Base-by-base conservation (phyloP, 1,140 invertebrate genomes). In the Neodiprion pinetum region DNA sequence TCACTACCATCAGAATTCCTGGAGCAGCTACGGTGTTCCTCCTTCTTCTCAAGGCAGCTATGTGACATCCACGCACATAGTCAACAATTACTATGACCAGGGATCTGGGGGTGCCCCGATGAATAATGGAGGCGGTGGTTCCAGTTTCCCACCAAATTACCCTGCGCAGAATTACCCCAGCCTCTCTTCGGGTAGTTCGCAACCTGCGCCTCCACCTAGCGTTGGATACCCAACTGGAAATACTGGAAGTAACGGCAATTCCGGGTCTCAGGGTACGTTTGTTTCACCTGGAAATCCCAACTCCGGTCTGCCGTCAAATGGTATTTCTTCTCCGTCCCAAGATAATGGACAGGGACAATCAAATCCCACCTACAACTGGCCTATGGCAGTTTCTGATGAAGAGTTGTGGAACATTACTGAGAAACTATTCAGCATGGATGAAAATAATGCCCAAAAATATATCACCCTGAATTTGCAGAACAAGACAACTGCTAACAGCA, bases 401-500 rank as follows among this genome's bases (percentile, higher is more conserved):
- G 83, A 87, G 75, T 23, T 88, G 0, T 79, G 67, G 73, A 81
- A 78, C 72, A 72, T 88, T 48, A 84, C 85, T 1, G 88, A 90
- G 53, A 80, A 83, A 48, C 70, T 90, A 3, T 84, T 85, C 61
- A 78, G 76, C 8, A 86, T 85, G 65, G 89, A 90, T 5, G 85
- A 80, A 7, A 90, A 90, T 71, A 90, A 89, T 73, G 88, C 85
- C 40, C 84, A 83, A 8, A 83, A 85, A n/a, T 74, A 86, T 40
- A 85, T 90, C 9, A 85, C 80, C 0, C 77, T 90, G 69, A 90
- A 89, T 65, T 74, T 86, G 12, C 89, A 90, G 77, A 84, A 85
- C 12, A 83, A 87, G 67, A 90, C 89, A 70, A 86, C 78, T 12
- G 89, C 88, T 40, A 85, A 83, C 4, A 86, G 82, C 50, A 79